Conservation (phyloP, 2,113 vertebrate genomes). For the Lynx canadensis region DNA sequence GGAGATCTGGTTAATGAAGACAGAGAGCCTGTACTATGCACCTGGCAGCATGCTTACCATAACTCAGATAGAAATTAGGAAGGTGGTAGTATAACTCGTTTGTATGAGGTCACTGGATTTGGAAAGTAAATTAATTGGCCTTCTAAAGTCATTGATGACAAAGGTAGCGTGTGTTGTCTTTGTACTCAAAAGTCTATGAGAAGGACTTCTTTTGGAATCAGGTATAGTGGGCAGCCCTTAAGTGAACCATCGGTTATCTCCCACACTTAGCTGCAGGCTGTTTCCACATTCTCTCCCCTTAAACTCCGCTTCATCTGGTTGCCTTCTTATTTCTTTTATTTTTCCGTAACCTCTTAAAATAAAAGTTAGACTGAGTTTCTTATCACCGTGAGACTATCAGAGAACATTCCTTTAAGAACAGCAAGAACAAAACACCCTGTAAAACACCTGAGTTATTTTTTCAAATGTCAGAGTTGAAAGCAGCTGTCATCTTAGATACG, state of each 20-base stretch:
- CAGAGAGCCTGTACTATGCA: not conserved
- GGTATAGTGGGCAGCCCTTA: not conserved
- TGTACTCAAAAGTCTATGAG: not conserved
- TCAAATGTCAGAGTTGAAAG: constrained; percentile 17
- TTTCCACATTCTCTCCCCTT: not conserved
- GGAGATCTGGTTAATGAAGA: not conserved
- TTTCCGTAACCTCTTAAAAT: not conserved
- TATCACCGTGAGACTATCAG: not conserved
- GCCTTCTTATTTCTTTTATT: not conserved
- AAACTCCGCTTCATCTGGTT: not conserved
- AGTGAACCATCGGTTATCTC: not conserved
- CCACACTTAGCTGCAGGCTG: not conserved
- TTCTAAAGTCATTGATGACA: not conserved
- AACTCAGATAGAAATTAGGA: constrained; percentile 1
- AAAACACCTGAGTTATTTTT: constrained; percentile 11
- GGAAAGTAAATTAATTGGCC: not conserved
- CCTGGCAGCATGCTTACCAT: not conserved
- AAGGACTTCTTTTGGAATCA: not conserved
- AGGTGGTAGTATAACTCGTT: not conserved
- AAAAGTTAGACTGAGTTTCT: not conserved
- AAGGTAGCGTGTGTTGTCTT: not conserved
- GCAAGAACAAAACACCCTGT: not conserved
- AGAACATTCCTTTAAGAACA: constrained; percentile 24
- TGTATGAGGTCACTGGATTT: constrained; percentile 7
- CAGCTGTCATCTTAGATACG: not conserved